Conservation (phyloP, 2,888 invertebrate genomes). For the Apodemia duryi region DNA sequence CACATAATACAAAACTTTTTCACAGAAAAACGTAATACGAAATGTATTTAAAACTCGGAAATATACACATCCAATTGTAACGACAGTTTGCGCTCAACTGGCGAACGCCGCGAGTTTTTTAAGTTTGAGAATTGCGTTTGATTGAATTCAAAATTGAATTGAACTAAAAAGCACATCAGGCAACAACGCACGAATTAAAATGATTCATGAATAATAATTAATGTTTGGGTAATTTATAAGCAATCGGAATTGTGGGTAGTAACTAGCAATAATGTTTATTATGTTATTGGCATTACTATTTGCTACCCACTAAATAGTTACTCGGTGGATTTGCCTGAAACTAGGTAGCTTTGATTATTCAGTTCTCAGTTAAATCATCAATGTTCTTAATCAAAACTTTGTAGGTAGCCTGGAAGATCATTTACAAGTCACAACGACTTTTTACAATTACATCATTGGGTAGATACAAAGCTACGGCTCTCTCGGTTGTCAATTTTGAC, state of each 20-base stretch:
- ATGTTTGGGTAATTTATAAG: neutral
- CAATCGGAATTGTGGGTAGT: neutral
- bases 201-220: slow-evolving; percentile 10
- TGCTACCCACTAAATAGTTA: neutral
- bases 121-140: neutral
- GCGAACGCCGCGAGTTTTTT: neutral
- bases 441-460: too few species aligned
- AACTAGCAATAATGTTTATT: neutral
- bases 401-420: too few species aligned
- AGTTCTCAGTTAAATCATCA: too few species aligned
- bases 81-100: neutral
- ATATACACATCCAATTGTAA: neutral
- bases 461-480: too few species aligned
- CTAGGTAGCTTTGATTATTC: too few species aligned
- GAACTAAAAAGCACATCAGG: slow-evolving; percentile 10
- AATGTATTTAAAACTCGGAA: neutral
- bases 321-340: neutral
- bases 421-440: too few species aligned
- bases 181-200: slow-evolving; percentile 1
- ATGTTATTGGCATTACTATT: neutral
- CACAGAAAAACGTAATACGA: neutral
- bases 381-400: too few species aligned
- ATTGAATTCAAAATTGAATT: slow-evolving; percentile 14
- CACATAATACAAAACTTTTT: slow-evolving; percentile 8
- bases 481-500: too few species aligned